A percentile compares a stretch with the other conserved stretches of the same genome.
phyloP scores from a whole-genome alignment of 2,113 vertebrate genomes.

The Elephas maximus region DNA sequence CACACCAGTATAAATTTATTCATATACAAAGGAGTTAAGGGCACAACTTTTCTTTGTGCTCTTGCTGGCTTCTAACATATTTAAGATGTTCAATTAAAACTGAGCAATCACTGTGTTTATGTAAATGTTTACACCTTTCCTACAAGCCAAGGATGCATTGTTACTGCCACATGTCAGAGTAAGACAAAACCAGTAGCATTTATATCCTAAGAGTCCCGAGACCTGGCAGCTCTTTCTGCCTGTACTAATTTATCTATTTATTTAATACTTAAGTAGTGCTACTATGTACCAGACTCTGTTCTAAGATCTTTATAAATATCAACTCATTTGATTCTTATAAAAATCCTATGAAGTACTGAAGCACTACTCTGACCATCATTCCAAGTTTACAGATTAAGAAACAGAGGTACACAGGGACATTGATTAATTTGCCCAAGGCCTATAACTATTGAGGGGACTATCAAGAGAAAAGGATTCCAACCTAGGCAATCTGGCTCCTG shows the following conservation, averaged over 20 bases:
- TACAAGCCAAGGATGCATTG: not conserved
- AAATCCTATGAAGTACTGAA: not conserved
- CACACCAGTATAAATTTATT: too few relatives aligned
- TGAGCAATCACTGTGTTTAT: not conserved
- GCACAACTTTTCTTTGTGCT: not conserved
- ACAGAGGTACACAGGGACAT: not conserved
- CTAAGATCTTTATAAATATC: not conserved
- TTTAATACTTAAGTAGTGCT: not conserved
- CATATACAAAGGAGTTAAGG: not conserved
- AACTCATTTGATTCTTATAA: not conserved
- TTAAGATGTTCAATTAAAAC: not conserved
- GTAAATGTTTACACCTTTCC: conserved; percentile 9
- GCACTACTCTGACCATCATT: not conserved
- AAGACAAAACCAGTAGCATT: not conserved
- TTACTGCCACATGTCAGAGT: not conserved
- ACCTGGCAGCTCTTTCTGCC: not conserved
- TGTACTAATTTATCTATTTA: not conserved
- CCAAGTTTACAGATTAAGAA: not conserved
- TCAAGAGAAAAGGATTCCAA: not conserved
- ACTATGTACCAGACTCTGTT: not conserved
- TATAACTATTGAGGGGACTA: not conserved
- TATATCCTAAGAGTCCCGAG: not conserved
- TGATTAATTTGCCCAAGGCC: not conserved
- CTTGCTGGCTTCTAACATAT: not conserved
- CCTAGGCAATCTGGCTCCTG: not conserved